These are phyloP conservation scores for Griposia aprilina DNA, from an alignment of 2,888 invertebrate species.

Conservation along the genomic window DNA sequence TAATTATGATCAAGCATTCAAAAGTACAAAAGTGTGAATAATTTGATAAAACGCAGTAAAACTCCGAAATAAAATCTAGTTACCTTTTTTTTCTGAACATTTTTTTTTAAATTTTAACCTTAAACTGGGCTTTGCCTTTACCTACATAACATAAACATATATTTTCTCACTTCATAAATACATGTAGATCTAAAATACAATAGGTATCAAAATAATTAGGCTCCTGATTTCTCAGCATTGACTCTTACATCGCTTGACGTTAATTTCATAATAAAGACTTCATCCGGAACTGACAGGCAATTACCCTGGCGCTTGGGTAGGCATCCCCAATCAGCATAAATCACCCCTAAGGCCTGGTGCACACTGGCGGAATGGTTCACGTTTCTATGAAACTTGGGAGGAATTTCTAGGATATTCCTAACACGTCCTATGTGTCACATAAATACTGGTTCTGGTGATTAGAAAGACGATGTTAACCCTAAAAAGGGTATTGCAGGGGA, in stretches of 20 bases:
- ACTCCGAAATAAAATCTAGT: background rate
- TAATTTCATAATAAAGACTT: slow-evolving; percentile 36
- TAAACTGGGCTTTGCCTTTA: background rate
- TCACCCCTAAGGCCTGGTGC: slow-evolving; percentile 19
- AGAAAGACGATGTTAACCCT: no score
- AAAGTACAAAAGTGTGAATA: background rate
- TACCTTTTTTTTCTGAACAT: no score
- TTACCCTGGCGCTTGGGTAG: slow-evolving; percentile 35
- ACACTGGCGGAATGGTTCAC: slow-evolving; percentile 33
- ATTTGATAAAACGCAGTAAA: background rate
- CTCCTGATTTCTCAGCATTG: background rate
- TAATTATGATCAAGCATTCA: background rate
- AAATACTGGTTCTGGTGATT: slow-evolving; percentile 12
- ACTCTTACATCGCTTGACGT: background rate
- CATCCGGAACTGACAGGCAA: slow-evolving; percentile 48
- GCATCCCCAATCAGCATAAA: slow-evolving; percentile 46
- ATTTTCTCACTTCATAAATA: background rate
- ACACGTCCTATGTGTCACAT: slow-evolving; percentile 28
- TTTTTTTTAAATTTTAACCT: background rate
- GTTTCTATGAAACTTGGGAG: background rate
- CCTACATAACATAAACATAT: no score
- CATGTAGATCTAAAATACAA: background rate
- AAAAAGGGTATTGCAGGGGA: background rate
- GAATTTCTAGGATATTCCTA: slow-evolving; percentile 1
- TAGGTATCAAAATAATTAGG: background rate